Base-by-base conservation (phyloP, 30 jellyfish, hydroid and myxozoan genomes). In the Pelagia noctiluca region DNA sequence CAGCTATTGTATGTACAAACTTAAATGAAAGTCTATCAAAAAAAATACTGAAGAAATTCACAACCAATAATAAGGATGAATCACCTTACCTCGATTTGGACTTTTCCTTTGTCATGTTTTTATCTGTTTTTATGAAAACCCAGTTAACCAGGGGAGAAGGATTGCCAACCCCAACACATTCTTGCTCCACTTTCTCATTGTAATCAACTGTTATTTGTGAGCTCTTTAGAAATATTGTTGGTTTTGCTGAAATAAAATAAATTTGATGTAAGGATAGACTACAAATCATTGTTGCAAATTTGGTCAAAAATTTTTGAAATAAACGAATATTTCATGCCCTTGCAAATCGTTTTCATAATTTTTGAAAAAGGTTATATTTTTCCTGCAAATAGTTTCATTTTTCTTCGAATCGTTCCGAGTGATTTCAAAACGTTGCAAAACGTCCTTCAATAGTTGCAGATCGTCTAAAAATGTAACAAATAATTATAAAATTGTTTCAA, bases 131-230 rank as follows among this genome's bases (percentile, higher is more conserved):
- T 50, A 21, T 54, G 0, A 30, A 61, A 62, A 86, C 96, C 98
- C 98, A 92, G 75, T 84, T 80, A 46, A 86, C 95, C 16, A 19
- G 19, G 62, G 98, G 98, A 35, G 24, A 28, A 0, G 98, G 98
- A 46, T 92, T 92, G 37, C 98, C 98, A 68, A 30, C 73, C 21
- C 96, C 91, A 11, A 47, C 34, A 75, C 98, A 92, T 33, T 34
- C 36, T 64, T 80, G 81, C 1, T 71, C 32, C 3, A 78, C 85
- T 10, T 64, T 1, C 66, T 75, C 74, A 28, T 88, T 89, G 7
- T 50, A 76, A 1, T 34, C 18, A 22, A 85, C 95, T 48, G 28
- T 31, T 22, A 78, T 32, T 24, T 66, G 32, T 3, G 36, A 49
- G 25, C 68, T 85, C 1, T 52, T 76, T 36, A 29, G 60, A 0